A percentile compares a stretch with the other conserved stretches of the same genome.
These are phyloP conservation scores for Autographa pulchrina DNA, from an alignment of 2,888 invertebrate species.

Conservation along the genomic window DNA sequence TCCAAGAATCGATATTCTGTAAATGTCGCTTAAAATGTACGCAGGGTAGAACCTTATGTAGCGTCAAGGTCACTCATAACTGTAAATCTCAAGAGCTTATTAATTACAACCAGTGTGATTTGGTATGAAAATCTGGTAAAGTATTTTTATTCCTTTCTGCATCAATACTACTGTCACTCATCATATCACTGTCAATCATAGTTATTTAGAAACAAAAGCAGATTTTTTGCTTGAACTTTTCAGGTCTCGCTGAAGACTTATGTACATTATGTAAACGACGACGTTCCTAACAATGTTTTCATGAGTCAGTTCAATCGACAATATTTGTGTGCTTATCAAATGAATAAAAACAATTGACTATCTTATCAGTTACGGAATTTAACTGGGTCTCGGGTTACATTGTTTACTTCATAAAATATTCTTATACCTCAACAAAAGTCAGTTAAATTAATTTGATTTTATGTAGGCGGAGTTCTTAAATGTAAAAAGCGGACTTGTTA, in stretches of 20 bases:
- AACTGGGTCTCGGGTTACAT: slow-evolving; percentile 32
- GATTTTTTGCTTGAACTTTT: no score
- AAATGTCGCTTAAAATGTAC: background rate
- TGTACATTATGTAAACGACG: no score
- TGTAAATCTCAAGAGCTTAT: background rate
- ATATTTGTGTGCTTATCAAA: background rate
- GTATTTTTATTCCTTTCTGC: background rate
- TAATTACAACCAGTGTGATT: background rate
- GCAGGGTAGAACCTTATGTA: background rate
- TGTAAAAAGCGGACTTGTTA: slow-evolving; percentile 61
- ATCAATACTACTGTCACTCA: no score
- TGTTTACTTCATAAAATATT: slow-evolving; percentile 41
- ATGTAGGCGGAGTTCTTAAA: slow-evolving; percentile 55
- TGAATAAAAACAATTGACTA: background rate
- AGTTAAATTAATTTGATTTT: slow-evolving; percentile 65
- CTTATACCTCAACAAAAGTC: slow-evolving; percentile 51
- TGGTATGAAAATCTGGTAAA: background rate
- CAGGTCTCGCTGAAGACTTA: no score
- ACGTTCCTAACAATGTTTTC: background rate
- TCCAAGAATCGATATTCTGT: background rate
- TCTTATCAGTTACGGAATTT: slow-evolving; percentile 18
- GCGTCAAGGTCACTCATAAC: background rate
- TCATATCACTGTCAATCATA: background rate
- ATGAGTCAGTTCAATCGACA: background rate
- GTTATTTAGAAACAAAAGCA: background rate